These are phyloP conservation scores for Rallus limicola DNA, from an alignment of 2,113 vertebrate genomes.

Conservation along the genomic window DNA sequence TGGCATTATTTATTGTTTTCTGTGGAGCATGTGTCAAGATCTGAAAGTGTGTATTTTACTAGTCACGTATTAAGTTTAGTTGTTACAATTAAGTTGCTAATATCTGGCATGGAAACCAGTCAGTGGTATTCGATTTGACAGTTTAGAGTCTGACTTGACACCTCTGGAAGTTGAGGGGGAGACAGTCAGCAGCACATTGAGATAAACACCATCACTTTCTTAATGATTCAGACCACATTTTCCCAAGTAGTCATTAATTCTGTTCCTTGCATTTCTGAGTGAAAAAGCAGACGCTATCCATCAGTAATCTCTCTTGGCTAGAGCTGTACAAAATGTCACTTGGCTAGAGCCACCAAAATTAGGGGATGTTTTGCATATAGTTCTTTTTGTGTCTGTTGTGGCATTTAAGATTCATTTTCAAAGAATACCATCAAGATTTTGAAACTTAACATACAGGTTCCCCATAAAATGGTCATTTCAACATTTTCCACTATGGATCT, in stretches of 20 bases:
- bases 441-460: background rate
- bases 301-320: background rate
- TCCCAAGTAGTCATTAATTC: background rate
- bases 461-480: background rate
- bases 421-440: background rate
- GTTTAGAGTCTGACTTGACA: background rate
- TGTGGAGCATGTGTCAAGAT: slow-evolving; percentile 21
- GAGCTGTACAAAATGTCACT: background rate
- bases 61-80: slow-evolving; percentile 6
- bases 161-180: background rate
- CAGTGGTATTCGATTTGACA: slow-evolving; percentile 13
- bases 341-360: background rate
- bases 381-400: background rate
- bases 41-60: slow-evolving; percentile 11
- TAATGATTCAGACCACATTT: background rate
- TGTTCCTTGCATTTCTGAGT: background rate
- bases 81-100: slow-evolving; percentile 16
- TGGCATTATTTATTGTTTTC: slow-evolving; percentile 62
- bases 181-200: background rate
- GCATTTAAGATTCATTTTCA: background rate
- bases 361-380: background rate
- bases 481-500: background rate
- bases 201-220: background rate
- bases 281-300: background rate
- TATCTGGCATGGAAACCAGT: background rate